A percentile compares a stretch with the other conserved stretches of the same genome.
These are phyloP conservation scores for Escarpia spicata DNA, from an alignment of 2,888 invertebrate species.

Conservation along the genomic window DNA sequence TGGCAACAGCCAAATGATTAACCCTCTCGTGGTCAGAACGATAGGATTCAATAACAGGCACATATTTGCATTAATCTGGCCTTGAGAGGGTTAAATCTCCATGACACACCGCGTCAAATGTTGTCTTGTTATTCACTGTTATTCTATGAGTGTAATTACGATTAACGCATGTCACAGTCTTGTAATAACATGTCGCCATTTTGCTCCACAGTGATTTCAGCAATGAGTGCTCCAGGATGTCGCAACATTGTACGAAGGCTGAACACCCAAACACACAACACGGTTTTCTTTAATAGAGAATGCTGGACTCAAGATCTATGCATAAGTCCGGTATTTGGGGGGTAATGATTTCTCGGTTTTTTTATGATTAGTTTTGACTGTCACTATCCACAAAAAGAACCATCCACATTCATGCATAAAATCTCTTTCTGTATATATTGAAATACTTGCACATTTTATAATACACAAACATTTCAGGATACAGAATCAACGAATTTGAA, in stretches of 20 bases:
- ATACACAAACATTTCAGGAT: too few relatives aligned
- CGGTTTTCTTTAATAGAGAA: background rate
- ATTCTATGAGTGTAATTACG: background rate
- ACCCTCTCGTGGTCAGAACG: too few relatives aligned
- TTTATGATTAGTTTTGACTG: too few relatives aligned
- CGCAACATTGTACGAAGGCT: background rate
- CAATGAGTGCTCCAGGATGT: background rate
- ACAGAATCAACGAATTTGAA: too few relatives aligned
- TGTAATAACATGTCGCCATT: background rate
- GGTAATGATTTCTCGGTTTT: too few relatives aligned
- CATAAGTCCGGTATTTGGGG: background rate
- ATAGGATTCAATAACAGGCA: too few relatives aligned
- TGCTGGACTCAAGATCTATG: background rate
- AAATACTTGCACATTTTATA: too few relatives aligned
- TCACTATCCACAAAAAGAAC: too few relatives aligned
- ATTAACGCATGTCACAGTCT: background rate
- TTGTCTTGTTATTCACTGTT: background rate
- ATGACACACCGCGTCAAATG: background rate
- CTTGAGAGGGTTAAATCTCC: background rate
- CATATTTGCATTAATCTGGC: too few relatives aligned
- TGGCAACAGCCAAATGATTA: too few relatives aligned
- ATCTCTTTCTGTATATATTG: too few relatives aligned
- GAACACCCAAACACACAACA: background rate
- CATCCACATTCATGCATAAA: too few relatives aligned
- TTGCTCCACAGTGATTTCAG: background rate